A percentile compares a stretch with the other conserved stretches of the same genome.
phyloP scores from a whole-genome alignment of 1,140 invertebrate genomes.

The Daktulosphaira vitifoliae region DNA sequence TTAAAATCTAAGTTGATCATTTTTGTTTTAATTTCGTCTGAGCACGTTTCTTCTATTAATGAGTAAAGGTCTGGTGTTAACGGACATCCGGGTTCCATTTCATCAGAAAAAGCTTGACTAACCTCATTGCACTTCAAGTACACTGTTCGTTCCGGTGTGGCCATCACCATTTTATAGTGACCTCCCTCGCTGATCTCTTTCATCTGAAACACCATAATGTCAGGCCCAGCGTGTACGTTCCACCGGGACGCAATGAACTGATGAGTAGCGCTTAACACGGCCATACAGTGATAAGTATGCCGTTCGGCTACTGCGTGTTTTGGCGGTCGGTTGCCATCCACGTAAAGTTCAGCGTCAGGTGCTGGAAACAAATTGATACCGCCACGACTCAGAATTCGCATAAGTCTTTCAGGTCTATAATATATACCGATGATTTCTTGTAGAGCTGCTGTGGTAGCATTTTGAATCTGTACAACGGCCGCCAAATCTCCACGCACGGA shows the following conservation, averaged over 20 bases:
- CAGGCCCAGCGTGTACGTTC: conserved; percentile 59
- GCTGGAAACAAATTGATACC: conserved; percentile 88
- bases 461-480: conserved; percentile 50
- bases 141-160: conserved; percentile 53
- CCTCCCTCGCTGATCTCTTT: conserved; percentile 55
- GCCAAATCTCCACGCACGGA: conserved; percentile 48
- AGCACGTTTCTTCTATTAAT: background rate
- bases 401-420: conserved; percentile 48
- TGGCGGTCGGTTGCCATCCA: conserved; percentile 57
- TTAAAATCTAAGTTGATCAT: background rate
- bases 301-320: conserved; percentile 69
- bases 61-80: conserved; percentile 7
- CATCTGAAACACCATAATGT: conserved; percentile 63
- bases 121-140: conserved; percentile 62
- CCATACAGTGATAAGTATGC: conserved; percentile 75
- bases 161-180: conserved; percentile 47
- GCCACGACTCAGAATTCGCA: conserved; percentile 59
- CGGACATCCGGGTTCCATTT: background rate
- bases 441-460: conserved; percentile 49
- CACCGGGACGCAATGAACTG: conserved; percentile 84
- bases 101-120: conserved; percentile 52
- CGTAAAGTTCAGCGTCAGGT: conserved; percentile 71
- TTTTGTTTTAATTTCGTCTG: too few species aligned
- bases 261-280: conserved; percentile 60
- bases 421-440: conserved; percentile 50